phyloP scores from a whole-genome alignment of 2,888 invertebrate species.

The Lepidocyrtoides sp. region DNA sequence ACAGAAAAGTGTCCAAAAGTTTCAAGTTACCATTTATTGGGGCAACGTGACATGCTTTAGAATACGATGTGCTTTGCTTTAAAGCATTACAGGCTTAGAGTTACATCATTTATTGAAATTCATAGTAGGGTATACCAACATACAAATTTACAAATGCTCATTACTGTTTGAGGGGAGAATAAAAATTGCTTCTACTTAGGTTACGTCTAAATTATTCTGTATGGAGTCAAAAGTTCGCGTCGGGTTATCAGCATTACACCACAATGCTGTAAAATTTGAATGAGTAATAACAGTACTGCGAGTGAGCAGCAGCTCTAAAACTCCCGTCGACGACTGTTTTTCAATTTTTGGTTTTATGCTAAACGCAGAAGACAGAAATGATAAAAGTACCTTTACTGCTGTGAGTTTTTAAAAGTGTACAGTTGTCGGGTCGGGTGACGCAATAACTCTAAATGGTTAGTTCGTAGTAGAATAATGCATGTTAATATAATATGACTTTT shows the following conservation, averaged over 20 bases:
- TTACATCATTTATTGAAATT: too few species aligned
- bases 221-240: slow-evolving; percentile 22
- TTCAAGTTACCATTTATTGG: slow-evolving; percentile 2
- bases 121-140: too few species aligned
- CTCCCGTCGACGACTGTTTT: background rate
- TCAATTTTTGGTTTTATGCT: too few species aligned
- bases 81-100: too few species aligned
- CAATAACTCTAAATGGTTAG: background rate
- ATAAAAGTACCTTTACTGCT: background rate
- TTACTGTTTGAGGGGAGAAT: too few species aligned
- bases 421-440: background rate
- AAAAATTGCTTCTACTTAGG: too few species aligned
- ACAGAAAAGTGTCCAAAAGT: background rate
- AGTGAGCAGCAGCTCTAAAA: background rate
- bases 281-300: too few species aligned
- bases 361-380: too few species aligned
- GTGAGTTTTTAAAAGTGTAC: background rate
- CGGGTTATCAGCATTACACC: slow-evolving; percentile 9
- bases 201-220: too few species aligned
- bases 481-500: background rate
- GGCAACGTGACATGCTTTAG: slow-evolving; percentile 1
- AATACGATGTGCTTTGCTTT: background rate
- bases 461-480: too few species aligned
- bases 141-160: too few species aligned
- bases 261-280: background rate